Evolutionary conservation across 2,888 invertebrate species (phyloP).

Genomic region (Aphelenchoides bicaudatus): DNA sequence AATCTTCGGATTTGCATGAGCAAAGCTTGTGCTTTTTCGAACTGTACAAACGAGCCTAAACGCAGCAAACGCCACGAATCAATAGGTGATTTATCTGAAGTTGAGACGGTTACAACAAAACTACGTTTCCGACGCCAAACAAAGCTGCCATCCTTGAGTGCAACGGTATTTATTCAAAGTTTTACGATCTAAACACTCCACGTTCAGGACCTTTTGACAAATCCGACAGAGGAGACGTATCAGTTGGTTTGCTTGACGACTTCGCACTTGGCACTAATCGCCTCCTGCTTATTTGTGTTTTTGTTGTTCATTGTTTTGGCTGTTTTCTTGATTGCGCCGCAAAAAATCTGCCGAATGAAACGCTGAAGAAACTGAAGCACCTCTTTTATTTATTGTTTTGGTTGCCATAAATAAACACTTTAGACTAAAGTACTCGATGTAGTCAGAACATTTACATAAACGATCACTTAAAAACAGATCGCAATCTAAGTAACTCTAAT

Average conservation of each 20-base stretch:
- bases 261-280: constrained; percentile 25
- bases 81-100: constrained; percentile 27
- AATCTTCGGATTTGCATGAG: constrained; percentile 56
- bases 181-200: background rate
- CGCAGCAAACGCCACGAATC: constrained; percentile 16
- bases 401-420: too few species aligned
- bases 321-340: constrained; percentile 17
- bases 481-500: too few species aligned
- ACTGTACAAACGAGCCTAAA: constrained; percentile 25
- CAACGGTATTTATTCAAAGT: constrained; percentile 10
- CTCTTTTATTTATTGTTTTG: too few species aligned
- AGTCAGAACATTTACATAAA: too few species aligned
- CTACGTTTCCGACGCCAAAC: constrained; percentile 25
- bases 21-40: constrained; percentile 35
- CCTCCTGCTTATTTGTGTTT: constrained; percentile 20
- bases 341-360: too few species aligned
- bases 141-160: constrained; percentile 17
- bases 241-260: constrained; percentile 17
- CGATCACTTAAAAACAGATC: too few species aligned
- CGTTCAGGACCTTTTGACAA: constrained; percentile 21
- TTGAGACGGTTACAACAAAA: constrained; percentile 31
- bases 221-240: constrained; percentile 1
- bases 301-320: constrained; percentile 16
- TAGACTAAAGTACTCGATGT: too few species aligned
- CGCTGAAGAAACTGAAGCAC: too few species aligned